Evolutionary conservation across 1,140 invertebrate genomes (phyloP).

Genomic region (Hirudo medicinalis): DNA sequence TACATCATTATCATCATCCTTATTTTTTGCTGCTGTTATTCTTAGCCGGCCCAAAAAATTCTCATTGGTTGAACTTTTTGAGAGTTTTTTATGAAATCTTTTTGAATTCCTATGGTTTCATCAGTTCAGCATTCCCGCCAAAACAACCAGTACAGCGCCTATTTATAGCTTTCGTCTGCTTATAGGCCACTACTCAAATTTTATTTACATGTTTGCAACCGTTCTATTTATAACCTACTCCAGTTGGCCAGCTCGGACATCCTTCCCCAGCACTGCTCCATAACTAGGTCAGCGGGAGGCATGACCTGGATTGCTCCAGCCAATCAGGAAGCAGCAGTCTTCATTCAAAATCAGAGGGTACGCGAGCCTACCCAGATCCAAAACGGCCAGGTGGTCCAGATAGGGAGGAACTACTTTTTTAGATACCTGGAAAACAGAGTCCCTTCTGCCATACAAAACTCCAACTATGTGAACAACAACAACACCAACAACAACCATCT

Average conservation of each 20-base stretch:
- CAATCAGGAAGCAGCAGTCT: conserved; percentile 68
- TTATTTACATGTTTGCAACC: neutral
- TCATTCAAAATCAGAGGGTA: conserved; percentile 79
- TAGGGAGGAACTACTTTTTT: conserved; percentile 74
- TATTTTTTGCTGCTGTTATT: too few relatives aligned
- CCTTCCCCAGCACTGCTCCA: conserved; percentile 80
- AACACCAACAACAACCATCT: conserved; percentile 1
- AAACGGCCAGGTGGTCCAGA: conserved; percentile 41
- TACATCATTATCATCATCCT: too few relatives aligned
- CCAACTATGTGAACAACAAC: neutral
- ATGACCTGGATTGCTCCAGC: conserved; percentile 77
- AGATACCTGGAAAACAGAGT: conserved; percentile 69
- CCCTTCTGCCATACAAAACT: neutral
- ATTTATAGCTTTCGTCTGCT: too few relatives aligned
- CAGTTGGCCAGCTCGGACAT: conserved; percentile 45
- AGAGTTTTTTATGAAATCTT: too few relatives aligned
- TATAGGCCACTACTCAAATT: neutral
- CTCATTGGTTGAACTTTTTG: too few relatives aligned
- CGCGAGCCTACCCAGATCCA: conserved; percentile 81
- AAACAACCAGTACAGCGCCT: too few relatives aligned
- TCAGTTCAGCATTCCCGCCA: too few relatives aligned
- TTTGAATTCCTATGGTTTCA: too few relatives aligned
- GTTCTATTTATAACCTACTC: conserved; percentile 13
- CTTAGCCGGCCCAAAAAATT: too few relatives aligned
- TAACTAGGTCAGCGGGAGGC: conserved; percentile 74